Evolutionary conservation across 2,797 vertebrate species (phyloP).

Genomic region (Manis crassicaudata): DNA sequence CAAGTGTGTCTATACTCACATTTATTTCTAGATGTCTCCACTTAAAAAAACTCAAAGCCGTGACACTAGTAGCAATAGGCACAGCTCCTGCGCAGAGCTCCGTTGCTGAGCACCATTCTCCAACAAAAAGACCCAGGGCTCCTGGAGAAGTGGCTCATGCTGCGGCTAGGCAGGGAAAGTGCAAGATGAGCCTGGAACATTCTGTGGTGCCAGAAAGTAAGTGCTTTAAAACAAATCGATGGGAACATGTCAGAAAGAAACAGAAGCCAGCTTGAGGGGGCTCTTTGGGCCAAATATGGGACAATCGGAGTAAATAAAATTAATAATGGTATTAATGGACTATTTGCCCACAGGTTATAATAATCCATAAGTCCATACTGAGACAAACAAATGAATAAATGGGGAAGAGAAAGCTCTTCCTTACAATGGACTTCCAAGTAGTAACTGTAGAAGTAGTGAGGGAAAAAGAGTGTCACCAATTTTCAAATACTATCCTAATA

Average conservation of each 20-base stretch:
- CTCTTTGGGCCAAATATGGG: background rate
- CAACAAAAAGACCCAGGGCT: background rate
- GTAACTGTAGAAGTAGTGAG: background rate
- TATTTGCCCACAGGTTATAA: background rate
- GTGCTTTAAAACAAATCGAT: background rate
- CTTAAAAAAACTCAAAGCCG: background rate
- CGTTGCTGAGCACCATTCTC: background rate
- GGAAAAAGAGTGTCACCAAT: background rate
- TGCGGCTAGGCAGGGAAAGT: background rate
- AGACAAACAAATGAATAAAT: background rate
- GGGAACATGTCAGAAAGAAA: background rate
- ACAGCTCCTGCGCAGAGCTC: background rate
- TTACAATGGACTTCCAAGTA: background rate
- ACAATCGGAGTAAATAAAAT: background rate
- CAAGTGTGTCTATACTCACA: background rate
- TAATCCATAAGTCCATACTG: background rate
- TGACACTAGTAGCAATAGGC: background rate
- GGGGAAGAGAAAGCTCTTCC: background rate
- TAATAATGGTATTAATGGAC: background rate
- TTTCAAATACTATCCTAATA: background rate
- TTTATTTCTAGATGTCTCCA: background rate
- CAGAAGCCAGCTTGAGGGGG: background rate
- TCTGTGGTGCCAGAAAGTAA: background rate
- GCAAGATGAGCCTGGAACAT: background rate
- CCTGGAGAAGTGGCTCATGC: background rate